A percentile compares a stretch with the other conserved stretches of the same genome.
Evolutionary conservation across 2,797 vertebrate genomes (phyloP).

Genomic region (Coccyzus lansbergi): DNA sequence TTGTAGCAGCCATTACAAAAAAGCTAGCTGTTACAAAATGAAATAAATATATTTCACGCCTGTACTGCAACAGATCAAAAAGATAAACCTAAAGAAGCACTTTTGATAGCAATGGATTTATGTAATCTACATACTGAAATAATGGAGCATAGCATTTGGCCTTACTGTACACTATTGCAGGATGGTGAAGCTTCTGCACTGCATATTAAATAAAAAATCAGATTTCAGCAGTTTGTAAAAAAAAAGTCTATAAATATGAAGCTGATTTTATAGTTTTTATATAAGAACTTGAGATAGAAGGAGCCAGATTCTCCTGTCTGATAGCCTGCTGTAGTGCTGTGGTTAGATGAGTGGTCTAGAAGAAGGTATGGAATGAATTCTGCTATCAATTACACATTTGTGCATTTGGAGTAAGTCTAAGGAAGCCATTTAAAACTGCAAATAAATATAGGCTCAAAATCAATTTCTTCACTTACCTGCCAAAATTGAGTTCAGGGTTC

Average conservation of each 20-base stretch:
- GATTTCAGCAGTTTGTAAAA: background rate
- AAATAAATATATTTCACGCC: background rate
- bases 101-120: background rate
- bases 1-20: slow-evolving; percentile 12
- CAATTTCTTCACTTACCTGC: slow-evolving; percentile 52
- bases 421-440: slow-evolving; percentile 50
- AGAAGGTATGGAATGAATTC: background rate
- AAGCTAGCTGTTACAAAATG: background rate
- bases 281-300: background rate
- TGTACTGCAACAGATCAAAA: background rate
- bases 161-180: background rate
- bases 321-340: background rate
- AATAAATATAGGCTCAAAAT: slow-evolving; percentile 59
- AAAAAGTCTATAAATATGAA: background rate
- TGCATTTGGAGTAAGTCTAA: slow-evolving; percentile 11
- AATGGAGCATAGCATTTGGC: background rate
- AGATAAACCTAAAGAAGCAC: background rate
- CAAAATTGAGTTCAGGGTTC: slow-evolving; percentile 47
- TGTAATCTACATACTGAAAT: background rate
- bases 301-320: background rate
- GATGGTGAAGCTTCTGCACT: background rate
- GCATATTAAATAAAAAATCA: background rate
- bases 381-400: slow-evolving; percentile 17
- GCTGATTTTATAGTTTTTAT: background rate
- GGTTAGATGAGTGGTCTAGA: background rate